Conservation (phyloP, 2,113 vertebrate genomes). For the Phylloscopus trochiloides region DNA sequence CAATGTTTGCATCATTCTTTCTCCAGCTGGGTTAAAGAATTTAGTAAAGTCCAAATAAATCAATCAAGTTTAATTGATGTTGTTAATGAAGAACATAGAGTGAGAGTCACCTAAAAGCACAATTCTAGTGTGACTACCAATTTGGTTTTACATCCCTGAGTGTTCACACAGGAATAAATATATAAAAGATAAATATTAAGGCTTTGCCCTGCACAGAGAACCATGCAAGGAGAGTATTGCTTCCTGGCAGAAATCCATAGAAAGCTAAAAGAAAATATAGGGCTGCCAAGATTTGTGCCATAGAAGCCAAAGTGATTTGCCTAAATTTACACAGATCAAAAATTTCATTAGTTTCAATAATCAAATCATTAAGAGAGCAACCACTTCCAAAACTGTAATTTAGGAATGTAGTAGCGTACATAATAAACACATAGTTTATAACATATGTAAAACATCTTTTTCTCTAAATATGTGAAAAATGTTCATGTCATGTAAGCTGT, state of each 20-base stretch:
- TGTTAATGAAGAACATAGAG: background rate
- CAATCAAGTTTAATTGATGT: background rate
- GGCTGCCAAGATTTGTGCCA: background rate
- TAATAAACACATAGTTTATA: background rate
- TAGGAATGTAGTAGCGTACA: background rate
- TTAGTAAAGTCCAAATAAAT: background rate
- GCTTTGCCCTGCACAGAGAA: background rate
- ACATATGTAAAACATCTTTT: background rate
- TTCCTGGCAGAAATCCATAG: background rate
- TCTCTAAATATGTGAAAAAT: background rate
- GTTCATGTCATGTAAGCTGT: background rate
- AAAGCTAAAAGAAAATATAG: background rate
- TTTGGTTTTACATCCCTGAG: background rate
- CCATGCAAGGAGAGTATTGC: background rate
- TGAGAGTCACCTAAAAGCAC: background rate
- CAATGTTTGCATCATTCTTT: background rate
- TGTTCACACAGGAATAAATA: background rate
- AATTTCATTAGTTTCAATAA: background rate
- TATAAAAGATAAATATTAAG: background rate
- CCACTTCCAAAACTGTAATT: background rate
- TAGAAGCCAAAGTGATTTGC: background rate
- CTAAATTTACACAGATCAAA: background rate
- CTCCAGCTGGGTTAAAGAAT: background rate
- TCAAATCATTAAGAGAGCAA: background rate
- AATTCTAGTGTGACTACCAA: background rate